A percentile compares a stretch with the other conserved stretches of the same genome.
Conservation (phyloP, 2,888 invertebrate species). For the Drosophila tripunctata region DNA sequence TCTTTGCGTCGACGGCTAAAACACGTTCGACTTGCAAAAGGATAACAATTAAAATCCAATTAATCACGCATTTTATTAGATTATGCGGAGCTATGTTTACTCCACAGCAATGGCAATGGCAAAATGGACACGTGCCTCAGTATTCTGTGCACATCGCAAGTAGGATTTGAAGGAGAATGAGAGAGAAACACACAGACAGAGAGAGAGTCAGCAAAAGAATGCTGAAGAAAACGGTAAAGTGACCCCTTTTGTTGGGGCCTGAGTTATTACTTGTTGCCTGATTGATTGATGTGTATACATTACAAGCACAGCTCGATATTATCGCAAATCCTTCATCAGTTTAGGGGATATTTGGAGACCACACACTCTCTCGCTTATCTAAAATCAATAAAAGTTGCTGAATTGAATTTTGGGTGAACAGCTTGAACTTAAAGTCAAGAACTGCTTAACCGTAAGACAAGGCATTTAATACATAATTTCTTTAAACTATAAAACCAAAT, state of each 20-base stretch:
- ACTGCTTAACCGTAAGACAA: too few species aligned
- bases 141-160: not conserved
- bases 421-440: not conserved
- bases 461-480: too few species aligned
- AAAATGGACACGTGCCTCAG: conserved; percentile 52
- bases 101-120: conserved; percentile 41
- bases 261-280: conserved; percentile 77
- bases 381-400: conserved; percentile 33
- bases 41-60: conserved; percentile 78
- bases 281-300: conserved; percentile 70
- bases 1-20: conserved; percentile 46
- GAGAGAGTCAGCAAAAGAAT: not conserved
- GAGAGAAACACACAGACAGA: not conserved
- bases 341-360: conserved; percentile 21
- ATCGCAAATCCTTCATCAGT: conserved; percentile 38
- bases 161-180: not conserved
- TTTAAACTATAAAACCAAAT: too few species aligned
- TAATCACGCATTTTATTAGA: conserved; percentile 79
- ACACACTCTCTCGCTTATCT: conserved; percentile 6
- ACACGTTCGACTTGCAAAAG: conserved; percentile 68
- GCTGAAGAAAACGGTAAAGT: conserved; percentile 25
- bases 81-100: conserved; percentile 65
- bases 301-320: conserved; percentile 39
- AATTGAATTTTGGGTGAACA: not conserved
- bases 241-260: conserved; percentile 61